Evolutionary conservation across 2,888 invertebrate genomes (phyloP), one percentile per base, ranked within the genome.

Genomic region (Conops quadrifasciatus): DNA sequence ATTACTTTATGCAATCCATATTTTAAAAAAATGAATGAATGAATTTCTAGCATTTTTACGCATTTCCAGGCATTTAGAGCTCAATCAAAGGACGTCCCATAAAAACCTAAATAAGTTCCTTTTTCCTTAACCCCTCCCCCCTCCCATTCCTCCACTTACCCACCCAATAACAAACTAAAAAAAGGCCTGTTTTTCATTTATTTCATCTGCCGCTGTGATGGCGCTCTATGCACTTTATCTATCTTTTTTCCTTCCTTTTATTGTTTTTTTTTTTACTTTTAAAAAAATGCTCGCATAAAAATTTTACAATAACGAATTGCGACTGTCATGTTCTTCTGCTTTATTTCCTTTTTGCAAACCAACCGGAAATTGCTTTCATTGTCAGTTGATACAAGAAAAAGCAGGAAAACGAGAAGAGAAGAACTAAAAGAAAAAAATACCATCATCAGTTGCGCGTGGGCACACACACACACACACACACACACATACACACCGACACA

Each of bases 301-400:
- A 26, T 47, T 28, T 26, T 15, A 63, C 47, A 45, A 63, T 47
- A 13, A 45, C 13, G 26, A 63, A 26, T 26, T 63, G 45, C 47
- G 19, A 36, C 30, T 49, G 58, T 21, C n/a, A 30, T 56, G 28
- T 43, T 36, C 16, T 30, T 66, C 30, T 60, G 36, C 9, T 60
- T 36, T 60, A n/a, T 1, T 47, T 11, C 19, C 58, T 56, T 45
- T 59, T 67, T 45, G 11, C 26, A 59, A 49, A 59, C 28, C 67
- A 49, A 47, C 16, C 67, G 59, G 67, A 67, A 67, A 67, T 67
- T 67, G 59, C 67, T 67, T 60, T 59, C 67, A 67, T 67, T 67
- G 67, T 49, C 47, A 67, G 59, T 58, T 67, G 67, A 56, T 67
- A 58, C 2, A 56, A 26, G 16, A 24, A 56, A 56, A 67, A 56